Percentiles rank a stretch among this genome's conserved stretches.
These are phyloP conservation scores for Hartigia nigra DNA, from an alignment of 2,888 invertebrate genomes.

Conservation along the genomic window DNA sequence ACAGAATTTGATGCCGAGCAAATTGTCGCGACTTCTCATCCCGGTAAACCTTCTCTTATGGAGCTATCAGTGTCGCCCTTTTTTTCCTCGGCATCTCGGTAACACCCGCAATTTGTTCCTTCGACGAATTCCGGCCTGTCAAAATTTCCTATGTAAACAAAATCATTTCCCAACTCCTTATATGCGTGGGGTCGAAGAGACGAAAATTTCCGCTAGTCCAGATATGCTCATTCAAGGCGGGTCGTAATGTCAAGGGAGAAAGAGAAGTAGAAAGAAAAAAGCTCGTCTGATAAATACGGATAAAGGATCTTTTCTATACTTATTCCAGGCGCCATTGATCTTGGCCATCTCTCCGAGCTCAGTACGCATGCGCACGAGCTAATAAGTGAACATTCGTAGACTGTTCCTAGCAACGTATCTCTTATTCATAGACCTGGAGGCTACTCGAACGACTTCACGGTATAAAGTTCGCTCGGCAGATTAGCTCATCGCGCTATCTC, in stretches of 20 bases:
- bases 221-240: background rate
- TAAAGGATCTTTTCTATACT: background rate
- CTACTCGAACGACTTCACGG: conserved; percentile 33
- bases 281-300: background rate
- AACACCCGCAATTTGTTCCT: background rate
- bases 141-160: background rate
- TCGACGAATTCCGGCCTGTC: background rate
- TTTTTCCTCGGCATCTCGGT: background rate
- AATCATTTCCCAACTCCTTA: background rate
- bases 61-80: background rate
- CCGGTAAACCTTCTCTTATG: background rate
- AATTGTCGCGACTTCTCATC: background rate
- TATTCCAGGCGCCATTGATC: background rate
- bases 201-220: background rate
- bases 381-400: background rate
- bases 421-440: conserved; percentile 35
- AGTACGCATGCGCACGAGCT: background rate
- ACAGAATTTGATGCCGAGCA: conserved; percentile 6
- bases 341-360: background rate
- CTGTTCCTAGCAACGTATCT: background rate
- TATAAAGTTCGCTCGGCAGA: conserved; percentile 53
- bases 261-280: background rate
- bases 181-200: background rate
- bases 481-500: conserved; percentile 52
- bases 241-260: background rate